Evolutionary conservation across 1,140 invertebrate genomes (phyloP), one percentile per base, ranked within the genome.

Genomic region (Cherax quadricarinatus): DNA sequence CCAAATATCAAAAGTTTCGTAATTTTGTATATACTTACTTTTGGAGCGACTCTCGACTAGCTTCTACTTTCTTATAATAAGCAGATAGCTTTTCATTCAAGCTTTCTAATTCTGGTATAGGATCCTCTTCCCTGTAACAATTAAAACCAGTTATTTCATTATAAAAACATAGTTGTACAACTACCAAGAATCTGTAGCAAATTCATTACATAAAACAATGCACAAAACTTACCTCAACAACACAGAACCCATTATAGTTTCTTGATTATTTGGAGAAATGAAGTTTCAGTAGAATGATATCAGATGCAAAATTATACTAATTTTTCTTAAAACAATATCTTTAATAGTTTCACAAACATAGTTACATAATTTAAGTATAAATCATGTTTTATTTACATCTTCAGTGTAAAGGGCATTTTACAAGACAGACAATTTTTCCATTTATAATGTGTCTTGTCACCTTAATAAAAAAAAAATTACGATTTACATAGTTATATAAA

Each of bases 51-150:
- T 89, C 80, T 51, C 85, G 81, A 85, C 88, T 90, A 30, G 62
- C 88, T 73, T 90, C 66, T 75, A 90, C 88, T 90, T 90, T 90
- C 82, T 90, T 90, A 66, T 84, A 90, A 78, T 90, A 90, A 30
- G 88, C 88, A 1, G 88, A 66, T 66, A 90, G 49, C 48, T 90
- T 90, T 78, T 90, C 82, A 84, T 90, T 78, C 30, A 90, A 90
- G 49, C 88, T 90, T 48, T 84, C 81, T 49, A 90, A 24, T 53
- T 66, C 88, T 57, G 88, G 81, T n/a, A 90, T 83, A 16, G 80
- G 81, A 14, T 84, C 88, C 21, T 83, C 88, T n/a, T 90, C 88
- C 73, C 88, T 90, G 88, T 70, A 30, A 75, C 24, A 16, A 24
- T 75, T 75, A 75, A 30, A 30, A 24, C 70, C 5, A 5, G 6